Conservation (phyloP, 2,888 invertebrate species). For the Xanthia icteritia region DNA sequence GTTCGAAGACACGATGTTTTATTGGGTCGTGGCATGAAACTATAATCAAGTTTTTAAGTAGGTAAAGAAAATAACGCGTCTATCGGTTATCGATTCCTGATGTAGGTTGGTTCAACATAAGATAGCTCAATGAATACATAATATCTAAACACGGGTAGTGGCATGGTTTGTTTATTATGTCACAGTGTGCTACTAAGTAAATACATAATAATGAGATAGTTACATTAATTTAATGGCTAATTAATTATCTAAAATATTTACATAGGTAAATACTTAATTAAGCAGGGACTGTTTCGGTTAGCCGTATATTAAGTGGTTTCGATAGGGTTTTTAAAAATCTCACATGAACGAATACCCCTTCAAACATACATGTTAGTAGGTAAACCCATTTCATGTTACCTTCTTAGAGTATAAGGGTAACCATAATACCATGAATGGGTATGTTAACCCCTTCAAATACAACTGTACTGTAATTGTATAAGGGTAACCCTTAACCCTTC, state of each 20-base stretch:
- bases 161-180: constrained; percentile 13
- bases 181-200: background rate
- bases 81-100: constrained; percentile 24
- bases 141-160: background rate
- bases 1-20: constrained; percentile 66
- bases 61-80: constrained; percentile 24
- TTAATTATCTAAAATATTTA: background rate
- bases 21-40: constrained; percentile 60
- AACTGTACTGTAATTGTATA: background rate
- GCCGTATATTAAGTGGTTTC: background rate
- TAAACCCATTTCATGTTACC: background rate
- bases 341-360: background rate
- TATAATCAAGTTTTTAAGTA: constrained; percentile 39
- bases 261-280: background rate
- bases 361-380: background rate
- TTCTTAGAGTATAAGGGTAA: background rate
- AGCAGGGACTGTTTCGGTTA: background rate
- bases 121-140: constrained; percentile 20
- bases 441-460: background rate
- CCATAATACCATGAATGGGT: background rate
- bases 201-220: background rate
- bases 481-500: background rate
- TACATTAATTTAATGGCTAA: background rate
- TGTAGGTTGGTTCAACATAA: constrained; percentile 22
- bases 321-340: background rate